A percentile compares a stretch with the other conserved stretches of the same genome.
These are phyloP conservation scores for Agrotis exclamationis DNA, from an alignment of 2,888 invertebrate species.

Conservation along the genomic window DNA sequence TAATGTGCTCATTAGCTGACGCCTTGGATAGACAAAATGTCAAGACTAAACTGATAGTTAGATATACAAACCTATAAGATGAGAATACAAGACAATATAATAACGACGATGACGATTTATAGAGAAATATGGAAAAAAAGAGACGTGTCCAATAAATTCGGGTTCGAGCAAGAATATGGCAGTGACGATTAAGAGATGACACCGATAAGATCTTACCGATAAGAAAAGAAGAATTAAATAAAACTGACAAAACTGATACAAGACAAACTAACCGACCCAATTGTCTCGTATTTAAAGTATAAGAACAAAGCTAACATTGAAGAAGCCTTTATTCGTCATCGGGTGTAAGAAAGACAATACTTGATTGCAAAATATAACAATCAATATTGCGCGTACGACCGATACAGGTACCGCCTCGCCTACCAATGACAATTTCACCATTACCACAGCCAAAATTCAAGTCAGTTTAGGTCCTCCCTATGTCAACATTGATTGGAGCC, in stretches of 20 bases:
- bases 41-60: neutral
- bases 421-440: constrained; percentile 53
- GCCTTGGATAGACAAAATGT: constrained; percentile 15
- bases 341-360: constrained; percentile 10
- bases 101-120: neutral
- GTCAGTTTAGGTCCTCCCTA: constrained; percentile 18
- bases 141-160: neutral
- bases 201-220: too few species aligned
- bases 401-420: neutral
- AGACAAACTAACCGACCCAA: too few species aligned
- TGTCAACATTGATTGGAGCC: constrained; percentile 35
- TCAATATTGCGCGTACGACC: constrained; percentile 9
- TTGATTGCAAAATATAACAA: constrained; percentile 29
- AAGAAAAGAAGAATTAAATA: too few species aligned
- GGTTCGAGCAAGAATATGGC: neutral
- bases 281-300: neutral
- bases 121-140: neutral
- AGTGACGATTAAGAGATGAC: too few species aligned
- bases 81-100: neutral
- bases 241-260: too few species aligned
- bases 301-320: neutral
- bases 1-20: constrained; percentile 50
- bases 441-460: constrained; percentile 39
- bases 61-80: neutral
- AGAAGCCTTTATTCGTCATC: neutral